phyloP scores from a whole-genome alignment of 2,113 vertebrate species.

The Rhabdomys dilectus region DNA sequence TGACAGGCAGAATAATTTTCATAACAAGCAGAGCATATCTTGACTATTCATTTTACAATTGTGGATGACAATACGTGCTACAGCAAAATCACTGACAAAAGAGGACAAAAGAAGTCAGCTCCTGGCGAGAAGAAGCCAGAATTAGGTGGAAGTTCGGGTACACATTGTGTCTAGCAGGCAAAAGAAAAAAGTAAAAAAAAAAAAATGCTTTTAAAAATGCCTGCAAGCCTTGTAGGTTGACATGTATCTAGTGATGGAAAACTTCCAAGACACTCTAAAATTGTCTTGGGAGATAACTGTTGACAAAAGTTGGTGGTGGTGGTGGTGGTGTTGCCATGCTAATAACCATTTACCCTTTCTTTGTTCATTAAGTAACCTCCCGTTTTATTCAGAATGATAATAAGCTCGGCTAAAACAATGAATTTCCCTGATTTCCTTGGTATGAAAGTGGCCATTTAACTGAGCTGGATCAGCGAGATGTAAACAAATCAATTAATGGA shows the following conservation, averaged over 20 bases:
- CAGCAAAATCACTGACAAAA: neutral
- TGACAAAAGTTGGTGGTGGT: slow-evolving; percentile 29
- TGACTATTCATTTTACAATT: neutral
- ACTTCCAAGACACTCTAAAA: neutral
- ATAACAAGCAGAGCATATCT: neutral
- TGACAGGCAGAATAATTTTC: neutral
- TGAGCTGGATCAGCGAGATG: neutral
- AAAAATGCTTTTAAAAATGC: too few species aligned
- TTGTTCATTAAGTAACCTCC: neutral
- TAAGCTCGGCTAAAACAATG: neutral
- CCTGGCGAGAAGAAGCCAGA: neutral
- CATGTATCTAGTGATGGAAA: neutral
- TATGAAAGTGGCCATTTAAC: neutral
- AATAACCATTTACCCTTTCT: slow-evolving; percentile 2
- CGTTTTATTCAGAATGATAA: slow-evolving; percentile 11
- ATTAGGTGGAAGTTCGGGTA: neutral
- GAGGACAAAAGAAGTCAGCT: neutral
- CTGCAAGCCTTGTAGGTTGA: neutral
- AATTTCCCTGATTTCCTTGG: slow-evolving; percentile 8
- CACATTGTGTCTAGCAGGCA: neutral
- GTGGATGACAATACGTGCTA: neutral
- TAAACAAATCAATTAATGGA: neutral
- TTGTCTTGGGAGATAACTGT: slow-evolving; percentile 5
- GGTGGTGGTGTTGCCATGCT: neutral
- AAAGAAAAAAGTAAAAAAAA: neutral